phyloP scores from a whole-genome alignment of 2,797 vertebrate species.

The Champsocephalus gunnari region DNA sequence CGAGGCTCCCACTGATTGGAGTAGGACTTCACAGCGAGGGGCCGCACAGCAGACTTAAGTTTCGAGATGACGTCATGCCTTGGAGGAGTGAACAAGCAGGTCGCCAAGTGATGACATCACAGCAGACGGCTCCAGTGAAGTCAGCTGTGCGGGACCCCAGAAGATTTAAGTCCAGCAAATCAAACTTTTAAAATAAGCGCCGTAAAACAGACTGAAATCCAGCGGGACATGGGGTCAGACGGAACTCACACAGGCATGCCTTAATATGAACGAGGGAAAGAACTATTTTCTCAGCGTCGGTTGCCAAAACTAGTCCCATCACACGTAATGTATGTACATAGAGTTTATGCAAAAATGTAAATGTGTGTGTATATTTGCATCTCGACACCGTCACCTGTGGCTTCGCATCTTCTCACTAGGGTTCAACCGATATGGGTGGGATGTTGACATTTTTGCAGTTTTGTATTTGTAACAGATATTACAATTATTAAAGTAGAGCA shows the following conservation, averaged over 20 bases:
- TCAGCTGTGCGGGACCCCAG: conserved; percentile 5
- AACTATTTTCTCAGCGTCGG: conserved; percentile 36
- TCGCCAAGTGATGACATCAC: conserved; percentile 64
- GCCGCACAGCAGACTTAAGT: conserved; percentile 21
- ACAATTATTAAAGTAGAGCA: conserved; percentile 27
- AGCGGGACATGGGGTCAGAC: neutral
- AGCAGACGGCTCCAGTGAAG: conserved; percentile 9
- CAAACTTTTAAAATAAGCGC: neutral
- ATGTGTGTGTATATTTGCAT: conserved; percentile 20
- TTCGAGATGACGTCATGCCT: conserved; percentile 51
- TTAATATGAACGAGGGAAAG: conserved; percentile 35
- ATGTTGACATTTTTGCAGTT: conserved; percentile 43
- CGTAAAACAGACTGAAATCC: neutral
- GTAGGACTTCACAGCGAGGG: conserved; percentile 27
- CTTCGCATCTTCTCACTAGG: conserved; percentile 42
- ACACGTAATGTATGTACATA: conserved; percentile 63
- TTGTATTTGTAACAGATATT: conserved; percentile 46
- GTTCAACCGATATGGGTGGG: conserved; percentile 40
- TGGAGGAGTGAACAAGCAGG: conserved; percentile 33
- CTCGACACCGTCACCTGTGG: conserved; percentile 34
- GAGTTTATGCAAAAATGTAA: conserved; percentile 59
- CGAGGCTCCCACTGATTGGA: conserved; percentile 17
- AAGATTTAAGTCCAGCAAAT: conserved; percentile 14
- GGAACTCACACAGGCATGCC: conserved; percentile 50
- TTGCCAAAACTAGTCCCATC: conserved; percentile 68